Base-by-base conservation (phyloP, 2,888 invertebrate species). In the Luperina testacea region DNA sequence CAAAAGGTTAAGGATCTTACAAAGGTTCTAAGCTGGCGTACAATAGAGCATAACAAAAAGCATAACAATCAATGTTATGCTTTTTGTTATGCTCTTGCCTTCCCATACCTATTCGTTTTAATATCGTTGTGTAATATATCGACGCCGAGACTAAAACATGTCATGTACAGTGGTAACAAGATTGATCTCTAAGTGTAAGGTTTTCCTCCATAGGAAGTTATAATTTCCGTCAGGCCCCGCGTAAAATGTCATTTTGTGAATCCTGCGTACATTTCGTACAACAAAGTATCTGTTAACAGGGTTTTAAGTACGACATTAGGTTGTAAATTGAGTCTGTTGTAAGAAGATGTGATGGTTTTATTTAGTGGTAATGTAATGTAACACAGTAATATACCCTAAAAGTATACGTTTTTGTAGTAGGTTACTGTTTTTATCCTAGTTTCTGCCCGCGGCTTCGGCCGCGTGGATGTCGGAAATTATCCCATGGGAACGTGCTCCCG, bases 61-160 rank as follows among this genome's bases (percentile, higher is more conserved):
- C 17, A 32, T 61, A 63, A 17, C 8, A 17, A n/a, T n/a, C n/a
- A n/a, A n/a, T n/a, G n/a, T n/a, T n/a, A n/a, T n/a, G n/a, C n/a
- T n/a, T n/a, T n/a, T n/a, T n/a, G n/a, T n/a, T n/a, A n/a, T n/a
- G n/a, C n/a, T n/a, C n/a, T n/a, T n/a, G n/a, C n/a, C 11, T 76
- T 80, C 11, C 24, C 7, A n/a, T 67, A 57, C 57, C 4, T 57
- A 68, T 80, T 32, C 64, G 76, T 80, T 87, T 86, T 88, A 88
- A 88, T 88, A 88, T 82, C 80, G 59, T 11, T 79, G 17, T 82
- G 78, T 88, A 65, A 82, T 64, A 71, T 75, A 76, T 48, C 38
- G 65, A 32, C 32, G 72, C 59, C 53, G 20, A 64, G 48, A 32
- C 65, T 78, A 72, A 75, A 78, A 59, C 53, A 73, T 76, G 73